A percentile compares a stretch with the other conserved stretches of the same genome.
Evolutionary conservation across 23 tunicate species (phyloP).

Genomic region (Diplosoma virens): DNA sequence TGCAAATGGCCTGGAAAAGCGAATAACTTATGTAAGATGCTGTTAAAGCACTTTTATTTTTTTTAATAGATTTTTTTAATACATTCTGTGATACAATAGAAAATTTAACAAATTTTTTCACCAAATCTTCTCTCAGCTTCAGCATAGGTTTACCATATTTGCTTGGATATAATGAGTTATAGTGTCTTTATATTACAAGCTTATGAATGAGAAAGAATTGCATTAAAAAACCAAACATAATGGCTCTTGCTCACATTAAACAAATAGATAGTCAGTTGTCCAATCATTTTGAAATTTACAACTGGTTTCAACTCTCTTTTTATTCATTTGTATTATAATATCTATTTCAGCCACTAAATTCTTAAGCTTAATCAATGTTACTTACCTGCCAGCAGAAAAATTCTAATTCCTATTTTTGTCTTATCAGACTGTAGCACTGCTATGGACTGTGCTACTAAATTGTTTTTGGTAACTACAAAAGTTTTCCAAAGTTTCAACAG

Average conservation of each 20-base stretch:
- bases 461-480: neutral
- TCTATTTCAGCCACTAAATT: neutral
- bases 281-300: neutral
- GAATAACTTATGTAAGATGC: too few species aligned
- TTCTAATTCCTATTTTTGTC: neutral
- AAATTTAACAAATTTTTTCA: neutral
- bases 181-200: neutral
- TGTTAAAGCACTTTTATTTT: neutral
- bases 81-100: neutral
- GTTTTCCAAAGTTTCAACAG: too few species aligned
- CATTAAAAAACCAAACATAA: too few species aligned
- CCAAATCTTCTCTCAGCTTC: neutral
- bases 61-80: neutral
- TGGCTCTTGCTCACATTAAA: too few species aligned
- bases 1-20: too few species aligned
- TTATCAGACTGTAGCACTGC: neutral
- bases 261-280: neutral
- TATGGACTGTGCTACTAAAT: neutral
- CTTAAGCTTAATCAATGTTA: neutral
- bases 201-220: too few species aligned
- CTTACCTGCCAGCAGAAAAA: neutral
- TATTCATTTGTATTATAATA: neutral
- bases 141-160: neutral
- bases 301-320: neutral
- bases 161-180: neutral